Evolutionary conservation across 2,797 vertebrate species (phyloP).

Genomic region (Decapterus maruadsi): DNA sequence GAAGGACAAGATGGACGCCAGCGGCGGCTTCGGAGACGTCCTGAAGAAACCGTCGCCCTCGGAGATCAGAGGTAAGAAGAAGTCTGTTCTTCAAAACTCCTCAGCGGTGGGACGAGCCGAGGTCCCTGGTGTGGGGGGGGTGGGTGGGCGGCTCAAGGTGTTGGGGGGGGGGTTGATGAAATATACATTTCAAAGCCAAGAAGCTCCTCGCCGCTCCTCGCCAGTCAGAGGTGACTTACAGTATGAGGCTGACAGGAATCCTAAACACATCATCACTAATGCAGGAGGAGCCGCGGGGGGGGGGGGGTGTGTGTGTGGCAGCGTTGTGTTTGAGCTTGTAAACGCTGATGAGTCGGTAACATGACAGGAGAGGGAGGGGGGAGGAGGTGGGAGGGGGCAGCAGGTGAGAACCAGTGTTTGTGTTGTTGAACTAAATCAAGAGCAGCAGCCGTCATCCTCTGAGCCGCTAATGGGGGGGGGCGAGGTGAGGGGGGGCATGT

Average conservation of each 20-base stretch:
- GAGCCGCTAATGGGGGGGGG: neutral
- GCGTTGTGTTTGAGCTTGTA: conserved; percentile 27
- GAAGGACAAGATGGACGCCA: conserved; percentile 88
- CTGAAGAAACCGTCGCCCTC: conserved; percentile 88
- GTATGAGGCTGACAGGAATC: conserved; percentile 70
- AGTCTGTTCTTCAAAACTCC: neutral
- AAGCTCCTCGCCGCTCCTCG: conserved; percentile 46
- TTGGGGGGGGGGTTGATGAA: conserved; percentile 32
- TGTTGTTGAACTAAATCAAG: conserved; percentile 79
- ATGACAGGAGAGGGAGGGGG: conserved; percentile 28
- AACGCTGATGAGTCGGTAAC: conserved; percentile 59
- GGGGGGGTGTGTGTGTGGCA: conserved; percentile 20
- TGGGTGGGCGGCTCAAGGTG: conserved; percentile 3
- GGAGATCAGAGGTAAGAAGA: conserved; percentile 78
- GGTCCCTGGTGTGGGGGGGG: conserved; percentile 27
- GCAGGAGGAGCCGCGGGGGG: neutral
- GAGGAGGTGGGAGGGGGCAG: neutral
- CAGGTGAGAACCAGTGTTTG: conserved; percentile 64
- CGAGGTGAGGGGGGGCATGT: conserved; percentile 45
- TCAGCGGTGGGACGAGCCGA: conserved; percentile 2
- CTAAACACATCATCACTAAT: conserved; percentile 63
- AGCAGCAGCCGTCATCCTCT: conserved; percentile 57
- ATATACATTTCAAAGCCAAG: conserved; percentile 80
- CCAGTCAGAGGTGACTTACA: conserved; percentile 77
- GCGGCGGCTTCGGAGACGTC: conserved; percentile 82